Evolutionary conservation across 2,113 vertebrate species (phyloP).

Genomic region (Paralichthys olivaceus): DNA sequence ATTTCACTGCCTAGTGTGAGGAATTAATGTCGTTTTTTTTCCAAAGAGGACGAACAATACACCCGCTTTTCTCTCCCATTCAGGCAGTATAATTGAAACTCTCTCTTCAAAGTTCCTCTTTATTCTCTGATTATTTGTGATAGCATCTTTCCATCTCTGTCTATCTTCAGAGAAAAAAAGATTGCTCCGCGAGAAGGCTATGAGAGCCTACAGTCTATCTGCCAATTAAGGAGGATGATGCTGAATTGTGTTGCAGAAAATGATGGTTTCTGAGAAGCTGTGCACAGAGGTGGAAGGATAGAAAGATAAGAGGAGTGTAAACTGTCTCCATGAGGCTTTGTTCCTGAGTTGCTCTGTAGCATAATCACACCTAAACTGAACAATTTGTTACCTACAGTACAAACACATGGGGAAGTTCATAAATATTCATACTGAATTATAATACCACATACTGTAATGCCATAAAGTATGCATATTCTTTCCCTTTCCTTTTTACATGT

Average conservation of each 20-base stretch:
- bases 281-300: constrained; percentile 36
- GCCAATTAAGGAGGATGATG: constrained; percentile 62
- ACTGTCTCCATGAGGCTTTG: constrained; percentile 38
- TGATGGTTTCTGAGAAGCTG: constrained; percentile 57
- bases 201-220: constrained; percentile 52
- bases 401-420: constrained; percentile 8
- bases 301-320: constrained; percentile 45
- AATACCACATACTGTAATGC: not conserved
- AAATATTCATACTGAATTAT: constrained; percentile 39
- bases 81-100: constrained; percentile 58
- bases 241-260: constrained; percentile 53
- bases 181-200: constrained; percentile 35
- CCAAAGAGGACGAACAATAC: constrained; percentile 22
- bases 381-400: not conserved
- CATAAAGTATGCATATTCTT: not conserved
- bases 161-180: constrained; percentile 65
- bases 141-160: constrained; percentile 65
- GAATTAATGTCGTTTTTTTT: constrained; percentile 13
- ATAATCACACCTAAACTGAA: constrained; percentile 36
- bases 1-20: constrained; percentile 1
- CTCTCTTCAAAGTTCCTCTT: constrained; percentile 60
- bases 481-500: constrained; percentile 2
- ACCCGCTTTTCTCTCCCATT: constrained; percentile 6
- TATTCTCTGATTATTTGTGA: constrained; percentile 68
- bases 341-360: constrained; percentile 23